Evolutionary conservation across 2,888 invertebrate genomes (phyloP).

Genomic region (Mythimna impura): DNA sequence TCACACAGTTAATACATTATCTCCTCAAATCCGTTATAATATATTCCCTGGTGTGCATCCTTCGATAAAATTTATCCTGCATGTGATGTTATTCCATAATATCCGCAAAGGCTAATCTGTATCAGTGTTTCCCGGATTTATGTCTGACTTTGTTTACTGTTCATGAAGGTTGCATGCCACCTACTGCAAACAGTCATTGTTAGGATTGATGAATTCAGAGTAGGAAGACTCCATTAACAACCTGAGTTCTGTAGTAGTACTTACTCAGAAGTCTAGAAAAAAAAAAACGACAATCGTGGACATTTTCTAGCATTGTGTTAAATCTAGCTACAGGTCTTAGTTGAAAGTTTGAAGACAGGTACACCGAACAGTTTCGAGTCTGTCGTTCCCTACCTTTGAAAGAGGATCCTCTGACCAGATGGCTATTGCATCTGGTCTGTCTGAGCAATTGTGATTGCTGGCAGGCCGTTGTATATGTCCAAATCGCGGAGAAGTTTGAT

Average conservation of each 20-base stretch:
- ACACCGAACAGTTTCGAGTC: too few species aligned
- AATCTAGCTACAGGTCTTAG: too few species aligned
- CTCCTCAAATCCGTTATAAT: slow-evolving; percentile 8
- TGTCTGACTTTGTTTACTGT: slow-evolving; percentile 41
- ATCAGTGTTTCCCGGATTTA: slow-evolving; percentile 33
- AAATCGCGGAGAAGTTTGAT: too few species aligned
- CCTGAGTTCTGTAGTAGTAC: too few species aligned
- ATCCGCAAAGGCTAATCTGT: slow-evolving; percentile 14
- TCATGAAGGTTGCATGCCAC: slow-evolving; percentile 30
- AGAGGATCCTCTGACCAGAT: neutral
- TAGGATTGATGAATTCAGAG: neutral
- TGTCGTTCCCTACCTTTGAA: too few species aligned
- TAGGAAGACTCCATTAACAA: neutral
- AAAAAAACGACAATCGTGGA: too few species aligned
- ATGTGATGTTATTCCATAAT: slow-evolving; percentile 23
- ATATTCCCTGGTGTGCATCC: slow-evolving; percentile 17
- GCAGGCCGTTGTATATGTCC: too few species aligned
- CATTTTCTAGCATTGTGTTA: too few species aligned
- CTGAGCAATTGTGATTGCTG: too few species aligned
- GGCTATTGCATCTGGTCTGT: neutral
- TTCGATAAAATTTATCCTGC: slow-evolving; percentile 19
- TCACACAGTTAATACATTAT: neutral
- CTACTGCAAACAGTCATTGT: neutral
- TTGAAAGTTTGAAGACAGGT: too few species aligned
- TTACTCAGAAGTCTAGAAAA: too few species aligned